Conservation (phyloP, 64 coral and sea anemone species). For the Montipora capricornis region DNA sequence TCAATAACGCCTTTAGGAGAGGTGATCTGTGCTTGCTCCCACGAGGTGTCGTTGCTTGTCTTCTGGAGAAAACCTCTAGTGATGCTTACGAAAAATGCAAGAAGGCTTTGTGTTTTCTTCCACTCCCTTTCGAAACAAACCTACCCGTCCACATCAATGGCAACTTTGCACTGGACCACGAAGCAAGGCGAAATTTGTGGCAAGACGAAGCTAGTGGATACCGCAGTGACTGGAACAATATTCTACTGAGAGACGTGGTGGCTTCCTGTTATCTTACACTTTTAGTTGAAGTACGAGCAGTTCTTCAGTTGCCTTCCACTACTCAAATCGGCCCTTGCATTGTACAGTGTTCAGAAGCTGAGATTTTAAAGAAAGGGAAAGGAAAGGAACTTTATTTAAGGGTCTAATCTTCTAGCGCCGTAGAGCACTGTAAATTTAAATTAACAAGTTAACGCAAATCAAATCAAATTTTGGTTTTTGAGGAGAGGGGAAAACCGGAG, state of each 20-base stretch:
- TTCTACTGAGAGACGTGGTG: slow-evolving; percentile 54
- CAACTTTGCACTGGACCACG: slow-evolving; percentile 86
- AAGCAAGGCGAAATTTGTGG: slow-evolving; percentile 76
- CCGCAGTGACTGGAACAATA: slow-evolving; percentile 74
- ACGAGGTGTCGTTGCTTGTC: slow-evolving; percentile 73
- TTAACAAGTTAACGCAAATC: too few relatives aligned
- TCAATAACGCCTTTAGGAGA: slow-evolving; percentile 39
- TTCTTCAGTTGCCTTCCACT: slow-evolving; percentile 18
- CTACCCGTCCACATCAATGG: slow-evolving; percentile 90
- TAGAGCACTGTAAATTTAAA: too few relatives aligned
- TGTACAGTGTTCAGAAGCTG: background rate
- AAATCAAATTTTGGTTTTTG: too few relatives aligned
- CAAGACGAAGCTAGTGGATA: slow-evolving; percentile 37
- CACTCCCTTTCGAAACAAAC: slow-evolving; percentile 72
- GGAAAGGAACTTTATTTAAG: too few relatives aligned
- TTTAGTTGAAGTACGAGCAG: slow-evolving; percentile 46
- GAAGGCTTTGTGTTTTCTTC: slow-evolving; percentile 86
- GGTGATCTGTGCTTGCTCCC: slow-evolving; percentile 78
- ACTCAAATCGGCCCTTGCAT: background rate
- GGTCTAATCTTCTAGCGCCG: too few relatives aligned
- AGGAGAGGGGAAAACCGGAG: too few relatives aligned
- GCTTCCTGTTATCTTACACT: slow-evolving; percentile 76
- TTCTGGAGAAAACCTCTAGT: background rate
- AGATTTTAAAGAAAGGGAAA: background rate
- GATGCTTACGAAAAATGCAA: background rate